Percentiles rank a stretch among this genome's conserved stretches.
phyloP scores from a whole-genome alignment of 2,113 vertebrate species.

The Leucoraja erinaceus region DNA sequence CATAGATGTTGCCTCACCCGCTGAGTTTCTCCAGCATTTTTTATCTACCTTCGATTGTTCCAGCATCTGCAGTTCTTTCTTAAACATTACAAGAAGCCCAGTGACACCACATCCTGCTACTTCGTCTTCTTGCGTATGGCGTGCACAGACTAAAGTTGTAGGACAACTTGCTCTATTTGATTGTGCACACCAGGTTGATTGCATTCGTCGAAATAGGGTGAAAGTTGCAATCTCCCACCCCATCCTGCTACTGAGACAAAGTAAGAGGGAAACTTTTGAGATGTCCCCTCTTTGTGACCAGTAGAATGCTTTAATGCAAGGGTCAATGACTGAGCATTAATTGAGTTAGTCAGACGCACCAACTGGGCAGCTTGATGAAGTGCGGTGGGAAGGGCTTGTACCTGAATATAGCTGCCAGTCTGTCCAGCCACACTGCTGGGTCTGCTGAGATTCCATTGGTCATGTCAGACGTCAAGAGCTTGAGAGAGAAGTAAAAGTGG shows the following conservation, averaged over 20 bases:
- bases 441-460: slow-evolving; percentile 86
- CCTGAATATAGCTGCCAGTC: slow-evolving; percentile 91
- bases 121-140: no score
- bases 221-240: no score
- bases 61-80: no score
- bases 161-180: no score
- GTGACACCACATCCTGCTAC: no score
- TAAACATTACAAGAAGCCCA: no score
- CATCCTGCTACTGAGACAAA: background rate
- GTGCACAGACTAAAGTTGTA: no score
- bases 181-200: no score
- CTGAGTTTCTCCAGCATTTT: no score
- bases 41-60: no score
- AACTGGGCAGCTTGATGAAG: background rate
- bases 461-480: slow-evolving; percentile 84
- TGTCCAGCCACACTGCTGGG: slow-evolving; percentile 89
- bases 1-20: no score
- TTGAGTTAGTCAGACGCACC: background rate
- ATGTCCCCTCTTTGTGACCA: background rate
- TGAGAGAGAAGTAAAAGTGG: slow-evolving; percentile 39
- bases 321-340: background rate
- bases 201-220: no score
- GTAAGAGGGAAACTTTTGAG: background rate
- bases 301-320: background rate
- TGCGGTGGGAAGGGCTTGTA: slow-evolving; percentile 45